Conservation (phyloP, 1,140 invertebrate species). For the Drosophila repleta region DNA sequence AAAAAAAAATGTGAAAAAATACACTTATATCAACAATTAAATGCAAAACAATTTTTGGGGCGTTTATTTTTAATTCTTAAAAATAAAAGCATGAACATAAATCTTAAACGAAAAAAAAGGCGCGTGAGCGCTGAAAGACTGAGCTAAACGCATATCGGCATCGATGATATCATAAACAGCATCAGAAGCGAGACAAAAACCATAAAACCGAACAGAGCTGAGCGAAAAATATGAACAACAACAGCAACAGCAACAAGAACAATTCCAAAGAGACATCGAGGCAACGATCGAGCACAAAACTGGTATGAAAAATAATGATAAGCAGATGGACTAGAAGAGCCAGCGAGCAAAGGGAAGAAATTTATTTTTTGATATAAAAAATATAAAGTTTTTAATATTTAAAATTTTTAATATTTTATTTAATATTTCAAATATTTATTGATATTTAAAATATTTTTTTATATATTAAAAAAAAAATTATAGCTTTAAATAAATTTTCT, state of each 20-base stretch:
- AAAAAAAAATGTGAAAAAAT: not conserved
- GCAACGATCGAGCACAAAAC: not conserved
- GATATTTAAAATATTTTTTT: no score
- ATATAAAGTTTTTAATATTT: no score
- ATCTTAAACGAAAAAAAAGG: not conserved
- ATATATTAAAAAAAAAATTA: no score
- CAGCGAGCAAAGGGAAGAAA: not conserved
- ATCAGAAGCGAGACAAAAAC: not conserved
- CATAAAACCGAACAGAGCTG: not conserved
- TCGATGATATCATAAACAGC: constrained; percentile 41
- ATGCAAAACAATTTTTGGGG: constrained; percentile 24
- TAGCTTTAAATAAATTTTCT: no score
- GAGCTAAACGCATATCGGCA: not conserved
- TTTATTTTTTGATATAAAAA: no score
- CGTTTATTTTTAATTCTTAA: constrained; percentile 30
- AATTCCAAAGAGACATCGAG: not conserved
- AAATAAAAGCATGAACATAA: constrained; percentile 37
- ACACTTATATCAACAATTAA: constrained; percentile 30
- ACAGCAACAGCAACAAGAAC: not conserved
- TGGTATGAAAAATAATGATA: no score
- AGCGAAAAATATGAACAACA: not conserved
- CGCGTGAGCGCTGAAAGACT: not conserved
- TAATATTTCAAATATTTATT: no score
- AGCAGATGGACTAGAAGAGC: not conserved
- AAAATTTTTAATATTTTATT: no score